Percentiles rank a stretch among this genome's conserved stretches.
These are phyloP conservation scores for Piprites chloris DNA, from an alignment of 2,113 vertebrate species.

Conservation along the genomic window DNA sequence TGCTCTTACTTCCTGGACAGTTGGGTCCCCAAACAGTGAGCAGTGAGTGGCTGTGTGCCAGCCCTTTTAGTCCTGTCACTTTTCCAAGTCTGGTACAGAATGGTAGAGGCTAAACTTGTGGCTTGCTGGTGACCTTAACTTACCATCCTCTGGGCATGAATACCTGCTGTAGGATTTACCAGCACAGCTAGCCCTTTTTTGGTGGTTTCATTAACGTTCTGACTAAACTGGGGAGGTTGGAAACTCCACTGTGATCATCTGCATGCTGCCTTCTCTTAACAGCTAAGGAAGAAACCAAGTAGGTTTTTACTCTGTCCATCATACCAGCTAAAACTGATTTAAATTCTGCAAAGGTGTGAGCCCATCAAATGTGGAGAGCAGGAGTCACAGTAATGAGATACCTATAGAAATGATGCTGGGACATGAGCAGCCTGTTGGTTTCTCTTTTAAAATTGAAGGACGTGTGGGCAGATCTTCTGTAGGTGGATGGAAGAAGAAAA, in stretches of 20 bases:
- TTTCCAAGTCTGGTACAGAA: not conserved
- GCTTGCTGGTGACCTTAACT: not conserved
- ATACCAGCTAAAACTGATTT: not conserved
- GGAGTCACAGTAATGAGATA: not conserved
- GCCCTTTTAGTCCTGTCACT: not conserved
- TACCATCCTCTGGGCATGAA: not conserved
- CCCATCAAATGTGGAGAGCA: not conserved
- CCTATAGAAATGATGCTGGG: not conserved
- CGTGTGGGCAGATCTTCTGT: not conserved
- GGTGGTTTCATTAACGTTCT: not conserved
- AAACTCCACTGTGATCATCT: not conserved
- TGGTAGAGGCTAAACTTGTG: not conserved
- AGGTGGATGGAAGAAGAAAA: not conserved
- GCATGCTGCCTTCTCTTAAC: not conserved
- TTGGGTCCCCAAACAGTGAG: not conserved
- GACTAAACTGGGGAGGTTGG: not conserved
- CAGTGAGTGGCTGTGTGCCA: not conserved
- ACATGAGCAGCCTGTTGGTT: not conserved
- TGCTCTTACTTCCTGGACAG: not conserved
- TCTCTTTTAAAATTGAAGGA: not conserved
- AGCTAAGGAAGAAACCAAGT: not conserved
- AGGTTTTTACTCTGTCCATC: not conserved
- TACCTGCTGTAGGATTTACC: not conserved
- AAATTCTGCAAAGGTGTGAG: not conserved
- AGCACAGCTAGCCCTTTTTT: not conserved